Evolutionary conservation across 2,797 vertebrate species (phyloP), one percentile per base, ranked within the genome.

Genomic region (Tapera naevia): DNA sequence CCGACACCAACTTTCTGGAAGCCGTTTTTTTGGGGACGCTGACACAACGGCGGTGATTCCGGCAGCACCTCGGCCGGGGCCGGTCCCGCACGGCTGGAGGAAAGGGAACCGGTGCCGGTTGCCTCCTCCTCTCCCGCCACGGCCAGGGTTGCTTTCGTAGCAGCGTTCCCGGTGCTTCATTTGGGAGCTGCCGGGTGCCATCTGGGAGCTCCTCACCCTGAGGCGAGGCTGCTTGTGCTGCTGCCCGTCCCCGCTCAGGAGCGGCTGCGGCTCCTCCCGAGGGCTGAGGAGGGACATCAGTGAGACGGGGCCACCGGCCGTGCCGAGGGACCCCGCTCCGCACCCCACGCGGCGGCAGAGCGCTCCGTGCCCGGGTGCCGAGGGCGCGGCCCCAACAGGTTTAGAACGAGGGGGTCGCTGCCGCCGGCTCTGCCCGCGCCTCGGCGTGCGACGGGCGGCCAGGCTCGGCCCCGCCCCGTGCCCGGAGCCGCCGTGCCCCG

Each of bases 81-180:
- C 15, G 3, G 27, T 17, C 16, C 17, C 1, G 1, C 5, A 8
- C 0, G 2, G 37, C 28, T 2, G 1, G 7, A 46, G 17, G 12
- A 28, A 28, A 24, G 6, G 25, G 50, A 54, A 9, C 27, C 1
- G 1, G 14, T 14, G n/a, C 21, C 33, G 8, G 0, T 16, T 9
- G 24, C 61, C 18, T 53, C 67, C 61, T 58, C 13, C 0, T 9
- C 24, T 37, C 37, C 33, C 21, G 10, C 28, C 6, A 10, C 35
- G 17, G 24, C 54, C 32, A 0, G 1, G 7, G 10, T 14, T n/a
- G 16, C 21, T 32, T 62, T 54, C 61, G 23, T 5, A 51, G 16
- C 51, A 25, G 39, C 7, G 35, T 7, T 45, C 15, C 0, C 4
- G 5, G 8, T 14, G 1, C 17, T 35, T 73, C 22, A 4, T 16